Percentiles rank a stretch among this genome's conserved stretches.
Evolutionary conservation across 2,888 invertebrate species (phyloP).

Genomic region (Chymomyza fuscimana): DNA sequence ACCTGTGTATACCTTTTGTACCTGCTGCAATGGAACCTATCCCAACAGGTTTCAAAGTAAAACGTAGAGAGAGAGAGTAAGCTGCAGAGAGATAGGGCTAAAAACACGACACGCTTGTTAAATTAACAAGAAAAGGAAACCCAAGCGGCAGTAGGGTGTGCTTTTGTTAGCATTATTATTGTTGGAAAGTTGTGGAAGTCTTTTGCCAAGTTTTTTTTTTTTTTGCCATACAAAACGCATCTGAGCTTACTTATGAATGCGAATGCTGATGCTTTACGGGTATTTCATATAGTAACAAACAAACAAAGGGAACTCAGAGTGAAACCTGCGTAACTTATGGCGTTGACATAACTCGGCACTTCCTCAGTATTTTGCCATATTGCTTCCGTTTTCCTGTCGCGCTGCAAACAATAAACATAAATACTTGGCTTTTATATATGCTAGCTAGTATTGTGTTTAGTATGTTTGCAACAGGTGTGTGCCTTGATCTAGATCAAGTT

Average conservation of each 20-base stretch:
- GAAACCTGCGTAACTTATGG: background rate
- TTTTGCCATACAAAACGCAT: background rate
- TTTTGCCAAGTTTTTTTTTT: background rate
- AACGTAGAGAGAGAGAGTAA: slow-evolving; percentile 9
- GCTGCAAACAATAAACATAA: background rate
- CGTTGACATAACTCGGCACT: background rate
- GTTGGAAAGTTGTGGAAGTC: background rate
- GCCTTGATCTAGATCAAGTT: slow-evolving; percentile 50
- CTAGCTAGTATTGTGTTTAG: background rate
- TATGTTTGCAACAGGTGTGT: slow-evolving; percentile 65
- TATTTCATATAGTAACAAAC: background rate
- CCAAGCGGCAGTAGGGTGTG: background rate
- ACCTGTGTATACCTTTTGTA: slow-evolving; percentile 21
- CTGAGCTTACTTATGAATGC: background rate
- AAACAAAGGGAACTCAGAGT: background rate
- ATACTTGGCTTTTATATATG: background rate
- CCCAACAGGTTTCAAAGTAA: slow-evolving; percentile 64
- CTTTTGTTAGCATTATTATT: background rate
- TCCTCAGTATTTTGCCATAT: slow-evolving; percentile 1
- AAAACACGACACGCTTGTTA: background rate
- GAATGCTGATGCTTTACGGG: background rate
- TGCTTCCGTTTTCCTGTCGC: slow-evolving; percentile 6
- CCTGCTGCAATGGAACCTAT: slow-evolving; percentile 50
- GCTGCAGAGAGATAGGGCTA: background rate
- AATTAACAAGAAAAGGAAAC: slow-evolving; percentile 9